Evolutionary conservation across 2,797 vertebrate genomes (phyloP).

Genomic region (Galaxias olidus): DNA sequence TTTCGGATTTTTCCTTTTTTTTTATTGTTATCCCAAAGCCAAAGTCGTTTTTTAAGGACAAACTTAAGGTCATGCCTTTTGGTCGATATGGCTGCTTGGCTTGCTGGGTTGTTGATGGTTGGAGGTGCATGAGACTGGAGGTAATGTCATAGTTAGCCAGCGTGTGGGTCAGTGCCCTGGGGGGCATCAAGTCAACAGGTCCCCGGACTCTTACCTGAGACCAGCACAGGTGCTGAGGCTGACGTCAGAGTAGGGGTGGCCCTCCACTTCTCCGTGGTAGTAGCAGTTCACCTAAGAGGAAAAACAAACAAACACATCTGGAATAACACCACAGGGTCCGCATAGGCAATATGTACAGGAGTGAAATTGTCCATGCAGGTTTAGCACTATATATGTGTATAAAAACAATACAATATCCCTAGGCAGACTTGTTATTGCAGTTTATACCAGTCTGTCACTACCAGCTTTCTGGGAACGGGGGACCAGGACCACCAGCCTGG

Average conservation of each 20-base stretch:
- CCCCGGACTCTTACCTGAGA: conserved; percentile 66
- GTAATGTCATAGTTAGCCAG: neutral
- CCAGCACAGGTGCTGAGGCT: conserved; percentile 77
- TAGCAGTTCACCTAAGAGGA: conserved; percentile 76
- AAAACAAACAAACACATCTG: conserved; percentile 22
- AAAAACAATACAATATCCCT: too few species aligned
- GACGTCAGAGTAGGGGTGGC: conserved; percentile 67
- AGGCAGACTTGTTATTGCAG: too few species aligned
- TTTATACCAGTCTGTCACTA: too few species aligned
- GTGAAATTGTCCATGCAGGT: neutral
- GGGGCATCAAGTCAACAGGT: neutral
- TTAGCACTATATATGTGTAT: too few species aligned
- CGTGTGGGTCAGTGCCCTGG: neutral
- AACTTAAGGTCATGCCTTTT: neutral
- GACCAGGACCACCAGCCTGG: too few species aligned
- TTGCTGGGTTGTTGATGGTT: neutral
- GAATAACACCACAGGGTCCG: neutral
- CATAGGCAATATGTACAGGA: conserved; percentile 10
- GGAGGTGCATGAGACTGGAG: conserved; percentile 8
- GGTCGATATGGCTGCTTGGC: neutral
- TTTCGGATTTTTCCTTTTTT: neutral
- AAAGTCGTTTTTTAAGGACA: too few species aligned
- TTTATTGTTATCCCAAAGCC: neutral
- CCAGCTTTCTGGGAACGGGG: too few species aligned
- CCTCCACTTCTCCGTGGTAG: conserved; percentile 79